Evolutionary conservation across 2,797 vertebrate species (phyloP).

Genomic region (Danio kyathit): DNA sequence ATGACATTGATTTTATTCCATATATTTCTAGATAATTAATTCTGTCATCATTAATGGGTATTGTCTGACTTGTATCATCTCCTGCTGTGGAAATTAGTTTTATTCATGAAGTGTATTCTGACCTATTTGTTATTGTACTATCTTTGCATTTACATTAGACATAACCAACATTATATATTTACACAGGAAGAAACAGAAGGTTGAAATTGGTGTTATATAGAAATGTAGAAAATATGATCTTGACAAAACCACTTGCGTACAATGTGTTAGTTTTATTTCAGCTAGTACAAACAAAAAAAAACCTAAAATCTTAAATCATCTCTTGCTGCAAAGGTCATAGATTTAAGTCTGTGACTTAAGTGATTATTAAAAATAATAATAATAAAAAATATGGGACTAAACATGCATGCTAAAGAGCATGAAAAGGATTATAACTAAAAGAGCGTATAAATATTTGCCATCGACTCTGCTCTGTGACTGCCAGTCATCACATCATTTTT

Average conservation of each 20-base stretch:
- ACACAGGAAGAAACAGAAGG: too few relatives aligned
- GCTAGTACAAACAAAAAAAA: not conserved
- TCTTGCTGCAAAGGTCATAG: not conserved
- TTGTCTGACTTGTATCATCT: too few relatives aligned
- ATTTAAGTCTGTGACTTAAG: not conserved
- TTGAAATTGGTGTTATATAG: not conserved
- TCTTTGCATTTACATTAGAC: too few relatives aligned
- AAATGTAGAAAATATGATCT: not conserved
- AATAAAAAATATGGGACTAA: too few relatives aligned
- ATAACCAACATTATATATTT: too few relatives aligned
- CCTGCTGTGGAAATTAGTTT: too few relatives aligned
- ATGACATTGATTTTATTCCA: too few relatives aligned
- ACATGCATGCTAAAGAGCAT: not conserved
- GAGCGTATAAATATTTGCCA: not conserved
- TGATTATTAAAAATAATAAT: not conserved
- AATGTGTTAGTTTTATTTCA: not conserved
- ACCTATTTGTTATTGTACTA: too few relatives aligned
- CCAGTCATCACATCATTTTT: not conserved
- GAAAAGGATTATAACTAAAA: not conserved
- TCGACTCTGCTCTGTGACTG: constrained; percentile 2
- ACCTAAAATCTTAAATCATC: not conserved
- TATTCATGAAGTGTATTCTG: too few relatives aligned
- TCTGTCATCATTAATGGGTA: too few relatives aligned
- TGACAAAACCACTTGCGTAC: not conserved
- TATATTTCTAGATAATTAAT: too few relatives aligned